phyloP scores from a whole-genome alignment of 2,797 vertebrate species.

The Megalops cyprinoides region DNA sequence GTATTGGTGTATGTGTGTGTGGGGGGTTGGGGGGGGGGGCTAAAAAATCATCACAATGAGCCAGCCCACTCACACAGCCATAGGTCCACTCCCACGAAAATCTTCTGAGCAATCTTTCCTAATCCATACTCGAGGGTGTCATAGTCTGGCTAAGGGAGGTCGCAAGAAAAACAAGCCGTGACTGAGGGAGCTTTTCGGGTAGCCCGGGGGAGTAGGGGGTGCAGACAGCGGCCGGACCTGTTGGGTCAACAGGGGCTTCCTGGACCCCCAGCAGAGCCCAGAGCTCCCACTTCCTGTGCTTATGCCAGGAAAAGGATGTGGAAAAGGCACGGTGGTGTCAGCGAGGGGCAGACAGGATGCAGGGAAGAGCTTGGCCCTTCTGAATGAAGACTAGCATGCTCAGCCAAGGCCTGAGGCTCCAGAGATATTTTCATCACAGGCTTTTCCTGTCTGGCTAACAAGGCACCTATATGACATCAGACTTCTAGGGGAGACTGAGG shows the following conservation, averaged over 20 bases:
- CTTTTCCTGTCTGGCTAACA: constrained; percentile 18
- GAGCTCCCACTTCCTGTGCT: constrained; percentile 68
- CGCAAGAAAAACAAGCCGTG: too few species aligned
- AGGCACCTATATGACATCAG: background rate
- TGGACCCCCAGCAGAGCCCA: constrained; percentile 53
- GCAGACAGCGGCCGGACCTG: constrained; percentile 22
- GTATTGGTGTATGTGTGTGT: too few species aligned
- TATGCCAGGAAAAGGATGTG: constrained; percentile 56
- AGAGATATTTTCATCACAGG: background rate
- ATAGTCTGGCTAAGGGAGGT: background rate
- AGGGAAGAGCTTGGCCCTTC: constrained; percentile 20
- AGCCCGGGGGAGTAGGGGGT: too few species aligned
- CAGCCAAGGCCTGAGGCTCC: background rate
- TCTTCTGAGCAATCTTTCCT: constrained; percentile 70
- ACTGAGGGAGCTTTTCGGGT: too few species aligned
- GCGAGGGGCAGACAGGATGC: constrained; percentile 45
- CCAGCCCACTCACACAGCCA: too few species aligned
- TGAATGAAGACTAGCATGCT: background rate
- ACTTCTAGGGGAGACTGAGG: background rate
- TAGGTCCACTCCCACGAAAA: constrained; percentile 63
- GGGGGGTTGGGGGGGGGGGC: too few species aligned
- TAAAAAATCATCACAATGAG: too few species aligned
- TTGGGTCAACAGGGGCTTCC: constrained; percentile 53
- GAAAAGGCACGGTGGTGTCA: constrained; percentile 54
- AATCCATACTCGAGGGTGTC: constrained; percentile 59